phyloP scores from a whole-genome alignment of 2,797 vertebrate species.

The Apodemus agrarius region DNA sequence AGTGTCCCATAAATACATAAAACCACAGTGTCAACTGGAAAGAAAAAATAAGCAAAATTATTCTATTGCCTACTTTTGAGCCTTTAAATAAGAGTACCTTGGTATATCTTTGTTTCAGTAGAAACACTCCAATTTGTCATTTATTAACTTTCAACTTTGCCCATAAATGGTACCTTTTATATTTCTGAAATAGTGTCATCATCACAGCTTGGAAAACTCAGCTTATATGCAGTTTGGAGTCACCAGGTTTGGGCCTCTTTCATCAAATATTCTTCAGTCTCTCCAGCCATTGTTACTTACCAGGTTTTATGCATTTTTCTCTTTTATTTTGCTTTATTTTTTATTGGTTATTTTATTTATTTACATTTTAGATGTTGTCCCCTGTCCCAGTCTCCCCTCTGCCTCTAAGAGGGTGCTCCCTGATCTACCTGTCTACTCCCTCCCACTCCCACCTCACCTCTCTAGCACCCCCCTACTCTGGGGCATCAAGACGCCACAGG shows the following conservation, averaged over 20 bases:
- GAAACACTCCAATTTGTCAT: slow-evolving; percentile 15
- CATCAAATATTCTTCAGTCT: not conserved
- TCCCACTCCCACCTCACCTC: not conserved
- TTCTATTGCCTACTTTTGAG: not conserved
- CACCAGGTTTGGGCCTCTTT: not conserved
- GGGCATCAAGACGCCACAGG: not conserved
- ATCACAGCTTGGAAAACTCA: slow-evolving; percentile 14
- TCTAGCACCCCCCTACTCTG: not conserved
- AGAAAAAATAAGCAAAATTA: not conserved
- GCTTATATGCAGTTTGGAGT: not conserved
- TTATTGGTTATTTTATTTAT: not conserved
- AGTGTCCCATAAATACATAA: not conserved
- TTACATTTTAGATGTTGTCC: not conserved
- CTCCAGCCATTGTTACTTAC: not conserved
- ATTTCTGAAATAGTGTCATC: not conserved
- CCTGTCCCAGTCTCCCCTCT: not conserved
- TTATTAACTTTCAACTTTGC: not conserved
- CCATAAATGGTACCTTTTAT: slow-evolving; percentile 22
- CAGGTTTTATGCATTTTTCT: not conserved
- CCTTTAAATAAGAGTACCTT: slow-evolving; percentile 20
- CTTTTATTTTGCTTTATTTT: not conserved
- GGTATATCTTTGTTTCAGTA: not conserved
- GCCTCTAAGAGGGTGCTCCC: not conserved
- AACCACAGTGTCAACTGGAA: not conserved
- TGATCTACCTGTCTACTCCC: not conserved